phyloP scores from a whole-genome alignment of 2,113 vertebrate genomes.

The Amia ocellicauda region DNA sequence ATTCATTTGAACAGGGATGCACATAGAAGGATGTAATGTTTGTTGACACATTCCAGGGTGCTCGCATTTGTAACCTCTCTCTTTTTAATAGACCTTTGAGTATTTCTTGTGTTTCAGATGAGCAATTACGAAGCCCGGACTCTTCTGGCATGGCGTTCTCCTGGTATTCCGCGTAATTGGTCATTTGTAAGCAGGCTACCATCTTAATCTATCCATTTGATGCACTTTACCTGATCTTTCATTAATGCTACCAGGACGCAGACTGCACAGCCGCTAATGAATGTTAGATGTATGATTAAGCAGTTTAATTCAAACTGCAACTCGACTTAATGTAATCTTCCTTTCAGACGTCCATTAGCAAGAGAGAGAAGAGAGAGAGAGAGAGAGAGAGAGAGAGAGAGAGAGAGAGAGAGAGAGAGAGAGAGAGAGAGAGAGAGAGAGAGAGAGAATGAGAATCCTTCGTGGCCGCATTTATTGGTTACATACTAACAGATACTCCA shows the following conservation, averaged over 20 bases:
- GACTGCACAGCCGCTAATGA: constrained; percentile 74
- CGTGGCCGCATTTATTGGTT: constrained; percentile 78
- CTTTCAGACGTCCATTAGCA: constrained; percentile 78
- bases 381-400: too few relatives aligned
- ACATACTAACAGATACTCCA: constrained; percentile 83
- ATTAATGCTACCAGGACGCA: constrained; percentile 81
- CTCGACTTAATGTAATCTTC: constrained; percentile 81
- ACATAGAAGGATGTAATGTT: neutral
- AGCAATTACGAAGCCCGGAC: constrained; percentile 14
- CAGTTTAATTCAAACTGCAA: constrained; percentile 80
- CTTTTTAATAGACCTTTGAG: neutral
- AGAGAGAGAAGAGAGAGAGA: too few relatives aligned
- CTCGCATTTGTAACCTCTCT: neutral
- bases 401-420: too few relatives aligned
- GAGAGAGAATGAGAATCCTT: too few relatives aligned
- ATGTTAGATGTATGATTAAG: constrained; percentile 82
- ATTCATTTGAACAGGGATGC: too few relatives aligned
- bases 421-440: too few relatives aligned
- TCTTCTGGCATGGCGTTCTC: constrained; percentile 43
- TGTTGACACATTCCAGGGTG: neutral
- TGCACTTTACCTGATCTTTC: constrained; percentile 84
- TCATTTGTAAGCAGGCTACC: constrained; percentile 77
- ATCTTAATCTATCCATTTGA: constrained; percentile 75
- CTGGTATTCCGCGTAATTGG: constrained; percentile 78
- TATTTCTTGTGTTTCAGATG: constrained; percentile 10